Conservation (phyloP, 2,888 invertebrate species). For the Phyllotreta cruciferae region DNA sequence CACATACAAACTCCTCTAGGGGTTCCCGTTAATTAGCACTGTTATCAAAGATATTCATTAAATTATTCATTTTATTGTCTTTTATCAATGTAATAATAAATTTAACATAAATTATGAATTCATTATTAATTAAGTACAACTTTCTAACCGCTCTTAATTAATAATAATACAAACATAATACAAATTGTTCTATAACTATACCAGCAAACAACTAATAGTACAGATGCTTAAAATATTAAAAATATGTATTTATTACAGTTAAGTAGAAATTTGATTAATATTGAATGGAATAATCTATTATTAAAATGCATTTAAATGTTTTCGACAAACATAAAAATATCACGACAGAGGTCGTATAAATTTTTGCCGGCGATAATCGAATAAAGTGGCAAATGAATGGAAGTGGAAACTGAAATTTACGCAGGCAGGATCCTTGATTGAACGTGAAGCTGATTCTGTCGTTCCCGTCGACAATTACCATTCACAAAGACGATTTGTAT, state of each 20-base stretch:
- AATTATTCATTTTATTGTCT: conserved; percentile 40
- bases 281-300: too few species aligned
- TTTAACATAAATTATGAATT: too few species aligned
- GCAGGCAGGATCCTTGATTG: conserved; percentile 45
- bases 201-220: too few species aligned
- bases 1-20: conserved; percentile 56
- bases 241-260: too few species aligned
- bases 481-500: conserved; percentile 55
- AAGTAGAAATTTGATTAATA: too few species aligned
- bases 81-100: conserved; percentile 21
- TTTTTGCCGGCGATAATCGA: conserved; percentile 31
- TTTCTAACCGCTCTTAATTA: too few species aligned
- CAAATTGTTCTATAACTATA: too few species aligned
- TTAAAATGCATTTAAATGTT: not conserved
- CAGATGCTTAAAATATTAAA: too few species aligned
- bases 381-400: conserved; percentile 33
- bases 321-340: not conserved
- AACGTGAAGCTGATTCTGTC: conserved; percentile 48
- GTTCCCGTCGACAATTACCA: conserved; percentile 53
- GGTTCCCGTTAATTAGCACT: conserved; percentile 56
- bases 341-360: conserved; percentile 8
- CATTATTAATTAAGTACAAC: too few species aligned
- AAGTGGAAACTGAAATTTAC: conserved; percentile 28
- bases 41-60: conserved; percentile 56
- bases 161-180: too few species aligned